These are phyloP conservation scores for Eumeta japonica DNA, from an alignment of 1,140 invertebrate genomes.

Conservation along the genomic window DNA sequence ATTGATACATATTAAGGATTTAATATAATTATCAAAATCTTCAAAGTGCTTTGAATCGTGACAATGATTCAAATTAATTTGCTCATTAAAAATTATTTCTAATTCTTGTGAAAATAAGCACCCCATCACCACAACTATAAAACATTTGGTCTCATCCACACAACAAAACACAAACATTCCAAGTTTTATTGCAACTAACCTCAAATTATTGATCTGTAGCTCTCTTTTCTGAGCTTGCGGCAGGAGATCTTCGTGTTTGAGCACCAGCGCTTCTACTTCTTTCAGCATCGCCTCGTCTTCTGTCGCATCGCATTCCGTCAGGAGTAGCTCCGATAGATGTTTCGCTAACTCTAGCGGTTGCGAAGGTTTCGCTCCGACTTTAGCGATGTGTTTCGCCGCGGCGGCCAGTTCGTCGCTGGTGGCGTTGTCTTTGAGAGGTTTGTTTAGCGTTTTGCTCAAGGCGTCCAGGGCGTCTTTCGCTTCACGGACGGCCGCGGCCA, in stretches of 20 bases:
- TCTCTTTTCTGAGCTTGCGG: constrained; percentile 71
- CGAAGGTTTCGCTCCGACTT: constrained; percentile 40
- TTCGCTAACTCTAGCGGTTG: constrained; percentile 68
- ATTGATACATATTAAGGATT: too few relatives aligned
- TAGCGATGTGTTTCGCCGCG: constrained; percentile 46
- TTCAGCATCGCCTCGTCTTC: constrained; percentile 65
- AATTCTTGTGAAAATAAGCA: neutral
- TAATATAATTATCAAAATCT: too few relatives aligned
- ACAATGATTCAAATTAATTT: neutral
- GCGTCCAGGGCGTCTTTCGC: constrained; percentile 37
- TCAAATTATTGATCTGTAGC: constrained; percentile 70
- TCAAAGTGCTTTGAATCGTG: neutral
- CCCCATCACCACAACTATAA: neutral
- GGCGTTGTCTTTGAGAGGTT: constrained; percentile 34
- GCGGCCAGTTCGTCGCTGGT: constrained; percentile 38
- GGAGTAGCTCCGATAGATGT: constrained; percentile 72
- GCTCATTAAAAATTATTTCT: neutral
- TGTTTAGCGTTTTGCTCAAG: constrained; percentile 24
- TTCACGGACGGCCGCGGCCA: constrained; percentile 64
- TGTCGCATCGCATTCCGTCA: constrained; percentile 70
- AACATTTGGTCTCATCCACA: too few relatives aligned
- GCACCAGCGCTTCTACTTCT: constrained; percentile 65
- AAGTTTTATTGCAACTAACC: constrained; percentile 62
- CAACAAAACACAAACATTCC: constrained; percentile 1
- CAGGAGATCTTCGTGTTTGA: constrained; percentile 70